Conservation (phyloP, 2,888 invertebrate species). For the Meganola albula region DNA sequence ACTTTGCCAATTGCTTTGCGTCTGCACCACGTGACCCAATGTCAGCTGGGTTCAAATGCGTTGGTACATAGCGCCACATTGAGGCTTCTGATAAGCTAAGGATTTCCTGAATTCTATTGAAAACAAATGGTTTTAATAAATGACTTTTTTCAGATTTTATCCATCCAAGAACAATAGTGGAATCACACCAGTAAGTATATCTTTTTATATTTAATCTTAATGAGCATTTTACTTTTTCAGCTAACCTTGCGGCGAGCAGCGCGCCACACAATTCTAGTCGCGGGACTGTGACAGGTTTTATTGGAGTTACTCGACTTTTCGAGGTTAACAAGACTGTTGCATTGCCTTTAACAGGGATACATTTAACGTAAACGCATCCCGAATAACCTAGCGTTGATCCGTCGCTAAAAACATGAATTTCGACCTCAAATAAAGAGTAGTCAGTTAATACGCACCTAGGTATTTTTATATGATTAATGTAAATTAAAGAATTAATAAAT, state of each 20-base stretch:
- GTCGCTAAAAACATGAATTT: slow-evolving; percentile 26
- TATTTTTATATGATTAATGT: slow-evolving; percentile 14
- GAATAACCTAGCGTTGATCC: slow-evolving; percentile 23
- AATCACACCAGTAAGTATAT: background rate
- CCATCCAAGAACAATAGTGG: background rate
- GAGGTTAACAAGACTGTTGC: slow-evolving; percentile 14
- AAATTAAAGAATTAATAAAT: slow-evolving; percentile 2
- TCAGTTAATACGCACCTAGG: slow-evolving; percentile 15
- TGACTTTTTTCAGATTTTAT: background rate
- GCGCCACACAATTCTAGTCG: background rate
- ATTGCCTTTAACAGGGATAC: background rate
- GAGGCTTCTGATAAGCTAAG: too few species aligned
- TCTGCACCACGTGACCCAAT: too few species aligned
- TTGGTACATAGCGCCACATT: too few species aligned
- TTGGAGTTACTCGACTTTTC: slow-evolving; percentile 7
- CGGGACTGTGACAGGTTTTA: background rate
- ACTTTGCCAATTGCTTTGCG: too few species aligned
- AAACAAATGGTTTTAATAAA: background rate
- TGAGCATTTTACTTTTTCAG: background rate
- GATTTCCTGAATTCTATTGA: slow-evolving; percentile 1
- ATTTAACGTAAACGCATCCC: slow-evolving; percentile 17
- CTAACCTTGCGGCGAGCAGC: background rate
- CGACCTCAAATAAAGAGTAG: background rate
- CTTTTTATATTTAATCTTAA: background rate
- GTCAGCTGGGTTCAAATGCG: too few species aligned